Conservation (phyloP, 2,888 invertebrate species). For the Caenorhabditis panamensis region DNA sequence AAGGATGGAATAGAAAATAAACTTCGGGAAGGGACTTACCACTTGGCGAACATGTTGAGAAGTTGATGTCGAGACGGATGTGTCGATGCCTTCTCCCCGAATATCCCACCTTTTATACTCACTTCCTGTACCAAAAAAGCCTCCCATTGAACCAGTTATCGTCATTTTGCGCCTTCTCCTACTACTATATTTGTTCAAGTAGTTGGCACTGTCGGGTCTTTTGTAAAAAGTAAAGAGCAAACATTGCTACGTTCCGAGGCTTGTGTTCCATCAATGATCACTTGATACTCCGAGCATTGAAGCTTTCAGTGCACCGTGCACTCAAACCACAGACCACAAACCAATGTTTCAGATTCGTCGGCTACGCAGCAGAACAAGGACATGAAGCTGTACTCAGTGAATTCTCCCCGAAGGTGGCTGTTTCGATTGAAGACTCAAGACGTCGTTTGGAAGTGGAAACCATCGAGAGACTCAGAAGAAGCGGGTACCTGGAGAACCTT, state of each 20-base stretch:
- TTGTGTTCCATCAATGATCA: too few species aligned
- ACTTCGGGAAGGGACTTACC: constrained; percentile 19
- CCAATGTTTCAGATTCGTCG: constrained; percentile 47
- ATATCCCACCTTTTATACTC: constrained; percentile 1
- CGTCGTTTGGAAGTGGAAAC: constrained; percentile 41
- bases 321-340: background rate
- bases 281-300: too few species aligned
- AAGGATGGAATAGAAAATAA: background rate
- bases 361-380: constrained; percentile 34
- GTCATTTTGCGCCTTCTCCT: background rate
- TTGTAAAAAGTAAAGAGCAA: constrained; percentile 21
- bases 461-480: constrained; percentile 34
- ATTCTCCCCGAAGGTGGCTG: constrained; percentile 35
- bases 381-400: background rate
- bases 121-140: background rate
- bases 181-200: constrained; percentile 49
- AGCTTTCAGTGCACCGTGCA: background rate
- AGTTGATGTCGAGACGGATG: constrained; percentile 27
- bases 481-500: constrained; percentile 50
- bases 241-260: constrained; percentile 20
- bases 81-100: constrained; percentile 17
- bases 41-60: constrained; percentile 56
- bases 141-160: background rate
- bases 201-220: constrained; percentile 41
- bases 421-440: constrained; percentile 34